A percentile compares a stretch with the other conserved stretches of the same genome.
These are phyloP conservation scores for Mallotus villosus DNA, from an alignment of 2,797 vertebrate species.

Conservation along the genomic window DNA sequence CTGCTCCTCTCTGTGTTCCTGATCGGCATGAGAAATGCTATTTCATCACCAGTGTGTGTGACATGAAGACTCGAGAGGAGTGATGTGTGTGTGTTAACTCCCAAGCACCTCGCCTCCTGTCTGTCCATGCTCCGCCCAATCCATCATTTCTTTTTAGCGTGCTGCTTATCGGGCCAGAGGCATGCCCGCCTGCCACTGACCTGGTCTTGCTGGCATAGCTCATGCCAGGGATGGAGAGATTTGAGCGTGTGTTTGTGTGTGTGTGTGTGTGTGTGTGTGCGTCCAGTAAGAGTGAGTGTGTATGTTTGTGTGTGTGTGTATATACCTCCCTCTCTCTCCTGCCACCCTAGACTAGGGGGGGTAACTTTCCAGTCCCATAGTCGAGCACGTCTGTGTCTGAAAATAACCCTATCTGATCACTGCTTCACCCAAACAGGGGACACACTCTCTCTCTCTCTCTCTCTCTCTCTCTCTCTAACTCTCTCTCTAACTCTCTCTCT, in stretches of 20 bases:
- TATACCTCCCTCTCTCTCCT: neutral
- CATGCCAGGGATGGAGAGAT: neutral
- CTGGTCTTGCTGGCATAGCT: conserved; percentile 13
- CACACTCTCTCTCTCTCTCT: conserved; percentile 51
- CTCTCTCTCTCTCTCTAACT: conserved; percentile 26
- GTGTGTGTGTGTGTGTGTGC: conserved; percentile 36
- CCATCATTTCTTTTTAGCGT: conserved; percentile 3
- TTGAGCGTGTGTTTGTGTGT: conserved; percentile 40
- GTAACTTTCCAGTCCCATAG: conserved; percentile 75
- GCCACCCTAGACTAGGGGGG: conserved; percentile 45
- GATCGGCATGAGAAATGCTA: conserved; percentile 28
- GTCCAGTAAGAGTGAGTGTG: neutral
- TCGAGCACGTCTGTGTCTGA: conserved; percentile 77
- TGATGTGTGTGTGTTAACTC: conserved; percentile 19
- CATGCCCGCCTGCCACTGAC: conserved; percentile 26
- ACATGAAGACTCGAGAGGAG: conserved; percentile 37
- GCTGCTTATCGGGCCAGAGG: conserved; percentile 26
- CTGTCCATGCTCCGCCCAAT: conserved; percentile 9
- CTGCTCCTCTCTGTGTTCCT: conserved; percentile 7
- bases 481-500: conserved; percentile 61
- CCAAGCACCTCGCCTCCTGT: conserved; percentile 19
- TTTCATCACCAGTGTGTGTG: conserved; percentile 18
- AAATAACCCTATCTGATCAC: conserved; percentile 86
- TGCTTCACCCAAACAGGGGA: conserved; percentile 74
- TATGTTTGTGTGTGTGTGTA: neutral